phyloP scores from a whole-genome alignment of 1,140 invertebrate genomes.

The Macrosteles quadrilineatus region DNA sequence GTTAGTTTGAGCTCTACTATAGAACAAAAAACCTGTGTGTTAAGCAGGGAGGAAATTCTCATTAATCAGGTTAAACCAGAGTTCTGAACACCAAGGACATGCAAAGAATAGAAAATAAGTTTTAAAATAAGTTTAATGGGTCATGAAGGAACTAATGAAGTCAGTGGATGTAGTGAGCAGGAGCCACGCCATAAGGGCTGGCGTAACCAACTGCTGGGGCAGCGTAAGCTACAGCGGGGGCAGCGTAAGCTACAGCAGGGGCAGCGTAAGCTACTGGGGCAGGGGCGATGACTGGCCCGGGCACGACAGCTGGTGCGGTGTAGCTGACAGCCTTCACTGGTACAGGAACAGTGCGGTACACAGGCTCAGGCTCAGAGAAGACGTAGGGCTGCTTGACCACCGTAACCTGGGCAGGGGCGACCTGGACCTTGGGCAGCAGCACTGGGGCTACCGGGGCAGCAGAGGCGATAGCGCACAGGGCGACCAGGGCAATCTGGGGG shows the following conservation, averaged over 20 bases:
- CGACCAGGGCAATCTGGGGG: conserved; percentile 36
- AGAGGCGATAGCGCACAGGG: conserved; percentile 27
- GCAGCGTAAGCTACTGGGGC: conserved; percentile 29
- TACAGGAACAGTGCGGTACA: conserved; percentile 43
- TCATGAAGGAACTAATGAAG: too few species aligned
- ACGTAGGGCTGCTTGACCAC: conserved; percentile 45
- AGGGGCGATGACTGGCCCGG: conserved; percentile 20
- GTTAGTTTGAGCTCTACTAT: too few species aligned
- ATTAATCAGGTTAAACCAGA: too few species aligned
- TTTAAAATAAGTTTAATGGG: too few species aligned
- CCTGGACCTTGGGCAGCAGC: conserved; percentile 43
- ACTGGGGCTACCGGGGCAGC: conserved; percentile 38
- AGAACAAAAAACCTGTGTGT: too few species aligned
- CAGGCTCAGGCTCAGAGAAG: conserved; percentile 42
- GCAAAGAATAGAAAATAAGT: too few species aligned
- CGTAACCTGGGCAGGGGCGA: conserved; percentile 43
- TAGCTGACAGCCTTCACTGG: conserved; percentile 44
- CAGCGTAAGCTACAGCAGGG: conserved; percentile 30
- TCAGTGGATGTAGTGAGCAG: neutral
- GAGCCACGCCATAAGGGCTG: conserved; percentile 1
- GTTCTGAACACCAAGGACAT: too few species aligned
- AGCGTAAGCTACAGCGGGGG: conserved; percentile 7
- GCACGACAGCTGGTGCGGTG: conserved; percentile 39
- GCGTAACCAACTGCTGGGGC: conserved; percentile 17
- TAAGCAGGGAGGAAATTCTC: too few species aligned